Evolutionary conservation across 2,888 invertebrate genomes (phyloP), one percentile per base, ranked within the genome.

Genomic region (Amphimallon solstitiale): DNA sequence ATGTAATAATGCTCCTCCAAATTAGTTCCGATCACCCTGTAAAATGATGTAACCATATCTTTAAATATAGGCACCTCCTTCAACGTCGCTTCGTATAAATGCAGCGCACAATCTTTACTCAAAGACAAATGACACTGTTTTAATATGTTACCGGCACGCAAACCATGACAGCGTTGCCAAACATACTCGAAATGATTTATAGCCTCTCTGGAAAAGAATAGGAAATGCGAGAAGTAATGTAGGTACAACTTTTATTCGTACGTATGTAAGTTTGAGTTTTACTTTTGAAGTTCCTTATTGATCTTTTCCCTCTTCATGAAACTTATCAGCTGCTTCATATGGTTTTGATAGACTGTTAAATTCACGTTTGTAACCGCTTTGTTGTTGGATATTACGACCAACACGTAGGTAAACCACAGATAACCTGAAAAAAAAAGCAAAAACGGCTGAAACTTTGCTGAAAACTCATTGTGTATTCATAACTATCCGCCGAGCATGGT

Each of bases 101-200:
- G 69, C 59, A 74, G 51, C 7, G 72, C 69, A 15, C 70, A 68
- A 61, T 75, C 75, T 45, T 69, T 65, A 29, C 69, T 61, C 35
- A 75, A 54, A 0, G 73, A 70, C 12, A 64, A 52, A 62, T 75
- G 74, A 35, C 71, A 73, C 19, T 73, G 69, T 19, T 69, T 56
- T 17, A 75, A 69, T 43, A 75, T 71, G 3, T 56, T 66, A 15
- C 64, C 63, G 3, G 72, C 52, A 29, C 68, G 66, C 48, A 72
- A 69, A 10, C 75, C 75, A 48, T 75, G 75, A 19, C 73, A 74
- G 14, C 73, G 62, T 19, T 71, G 69, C 73, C 74, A 75, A 4
- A 73, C 70, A 38, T 75, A 72, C 46, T 75, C 73, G 63, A 75
- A 75, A 46, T 75, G 72, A 49, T 74, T 63, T 29, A 75, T 71